Evolutionary conservation across 1,140 invertebrate genomes (phyloP).

Genomic region (Holotrichia oblita): DNA sequence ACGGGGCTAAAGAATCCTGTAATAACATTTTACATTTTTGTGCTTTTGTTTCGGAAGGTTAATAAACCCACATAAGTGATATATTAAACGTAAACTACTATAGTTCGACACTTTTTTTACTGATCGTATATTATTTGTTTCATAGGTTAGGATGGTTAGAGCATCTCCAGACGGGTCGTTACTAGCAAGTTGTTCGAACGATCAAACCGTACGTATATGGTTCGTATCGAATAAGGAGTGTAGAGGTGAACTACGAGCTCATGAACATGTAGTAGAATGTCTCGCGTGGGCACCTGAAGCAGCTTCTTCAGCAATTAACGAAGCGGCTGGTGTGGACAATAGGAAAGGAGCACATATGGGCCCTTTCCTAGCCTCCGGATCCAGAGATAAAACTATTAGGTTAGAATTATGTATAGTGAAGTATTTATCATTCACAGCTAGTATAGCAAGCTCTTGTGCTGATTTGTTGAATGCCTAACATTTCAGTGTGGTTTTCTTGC

Average conservation of each 20-base stretch:
- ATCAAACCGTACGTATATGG: slow-evolving; percentile 97
- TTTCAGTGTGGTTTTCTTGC: slow-evolving; percentile 36
- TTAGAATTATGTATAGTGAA: slow-evolving; percentile 53
- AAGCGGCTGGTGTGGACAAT: slow-evolving; percentile 88
- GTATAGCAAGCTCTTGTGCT: slow-evolving; percentile 38
- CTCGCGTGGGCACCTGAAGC: slow-evolving; percentile 95
- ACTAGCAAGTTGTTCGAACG: slow-evolving; percentile 97
- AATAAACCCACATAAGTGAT: too few relatives aligned
- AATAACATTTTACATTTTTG: too few relatives aligned
- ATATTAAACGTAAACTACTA: too few relatives aligned
- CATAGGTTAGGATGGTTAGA: slow-evolving; percentile 96
- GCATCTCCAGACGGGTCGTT: slow-evolving; percentile 92
- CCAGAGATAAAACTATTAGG: slow-evolving; percentile 96
- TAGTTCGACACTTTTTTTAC: too few relatives aligned
- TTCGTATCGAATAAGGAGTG: slow-evolving; percentile 66
- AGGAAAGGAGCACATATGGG: slow-evolving; percentile 87
- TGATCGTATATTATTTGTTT: slow-evolving; percentile 66
- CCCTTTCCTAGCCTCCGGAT: slow-evolving; percentile 95
- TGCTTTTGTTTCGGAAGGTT: too few relatives aligned
- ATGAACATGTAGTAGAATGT: slow-evolving; percentile 99
- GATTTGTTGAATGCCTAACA: slow-evolving; percentile 33
- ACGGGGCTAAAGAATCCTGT: too few relatives aligned
- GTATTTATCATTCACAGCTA: slow-evolving; percentile 29
- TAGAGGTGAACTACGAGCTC: slow-evolving; percentile 89
- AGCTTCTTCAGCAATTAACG: slow-evolving; percentile 83